A percentile compares a stretch with the other conserved stretches of the same genome.
phyloP scores from a whole-genome alignment of 2,113 vertebrate species.

The Anolis sagrei region DNA sequence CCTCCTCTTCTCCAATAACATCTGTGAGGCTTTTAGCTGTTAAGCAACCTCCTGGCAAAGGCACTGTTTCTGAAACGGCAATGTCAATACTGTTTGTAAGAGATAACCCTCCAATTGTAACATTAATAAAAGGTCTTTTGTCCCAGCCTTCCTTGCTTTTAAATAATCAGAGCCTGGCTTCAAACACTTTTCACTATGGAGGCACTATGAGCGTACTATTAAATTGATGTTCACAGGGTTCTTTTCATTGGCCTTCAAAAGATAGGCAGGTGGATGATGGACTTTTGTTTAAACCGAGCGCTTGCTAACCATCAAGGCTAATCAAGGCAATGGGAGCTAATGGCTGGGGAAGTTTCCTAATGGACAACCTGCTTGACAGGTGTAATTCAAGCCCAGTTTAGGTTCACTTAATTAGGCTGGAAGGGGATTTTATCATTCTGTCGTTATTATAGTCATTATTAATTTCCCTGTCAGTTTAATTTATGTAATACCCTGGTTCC shows the following conservation, averaged over 20 bases:
- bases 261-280: neutral
- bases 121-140: conserved; percentile 33
- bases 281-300: neutral
- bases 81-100: neutral
- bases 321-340: too few species aligned
- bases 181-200: conserved; percentile 28
- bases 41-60: neutral
- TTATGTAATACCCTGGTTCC: too few species aligned
- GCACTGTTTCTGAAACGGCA: neutral
- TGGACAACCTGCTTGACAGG: too few species aligned
- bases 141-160: neutral
- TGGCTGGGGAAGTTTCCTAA: too few species aligned
- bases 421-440: too few species aligned
- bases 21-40: neutral
- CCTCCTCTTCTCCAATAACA: conserved; percentile 8
- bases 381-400: too few species aligned
- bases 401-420: too few species aligned
- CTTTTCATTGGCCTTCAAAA: neutral
- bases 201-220: conserved; percentile 21
- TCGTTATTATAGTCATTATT: too few species aligned
- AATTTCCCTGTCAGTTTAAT: too few species aligned
- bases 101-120: conserved; percentile 25
- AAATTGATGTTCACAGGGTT: conserved; percentile 26
- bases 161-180: conserved; percentile 7
- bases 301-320: too few species aligned